Base-by-base conservation (phyloP, 2,113 vertebrate species). In the Albula goreensis region DNA sequence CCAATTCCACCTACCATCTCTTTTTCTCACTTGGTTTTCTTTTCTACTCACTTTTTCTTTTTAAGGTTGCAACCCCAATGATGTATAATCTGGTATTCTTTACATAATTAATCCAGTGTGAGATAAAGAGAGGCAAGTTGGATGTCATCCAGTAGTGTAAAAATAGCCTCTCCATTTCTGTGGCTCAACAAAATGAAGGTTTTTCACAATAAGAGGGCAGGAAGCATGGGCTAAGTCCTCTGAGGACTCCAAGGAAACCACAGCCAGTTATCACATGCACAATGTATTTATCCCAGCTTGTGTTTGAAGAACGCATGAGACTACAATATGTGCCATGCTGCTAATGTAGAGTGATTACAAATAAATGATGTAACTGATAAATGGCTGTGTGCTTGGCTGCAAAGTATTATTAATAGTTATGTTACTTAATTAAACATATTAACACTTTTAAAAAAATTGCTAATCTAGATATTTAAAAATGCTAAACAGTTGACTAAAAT, bases 81-180 rank as follows among this genome's bases (percentile, higher is more conserved):
- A 96, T 93, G 95, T 96, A 95, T 95, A 95, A 96, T 93, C 95
- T 90, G 88, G 93, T 95, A 95, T 96, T 95, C 95, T 86, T 96
- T 95, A 95, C 94, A 94, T 96, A 96, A 96, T 97, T 96, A 96
- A 96, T 97, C 94, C 93, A 96, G 94, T 93, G 95, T 95, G 95
- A 96, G 95, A 95, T 90, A 94, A 91, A 87, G 88, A 82, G 70
- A 83, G 83, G 90, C 85, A 80, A 93, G 93, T 94, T 96, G 94
- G 96, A 95, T 94, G 89, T 88, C 83, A 89, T 95, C 93, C 95
- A 96, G 90, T 90, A 88, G 91, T 95, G 95, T 96, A 95, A 96
- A 97, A 96, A 97, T 96, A 97, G 95, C 94, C 94, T 92, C 92
- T 93, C 93, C 49, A 50, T 95, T 94, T 95, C 89, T 93, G 95